Conservation (phyloP, 1,140 invertebrate genomes). For the Oedothorax gibbosus region DNA sequence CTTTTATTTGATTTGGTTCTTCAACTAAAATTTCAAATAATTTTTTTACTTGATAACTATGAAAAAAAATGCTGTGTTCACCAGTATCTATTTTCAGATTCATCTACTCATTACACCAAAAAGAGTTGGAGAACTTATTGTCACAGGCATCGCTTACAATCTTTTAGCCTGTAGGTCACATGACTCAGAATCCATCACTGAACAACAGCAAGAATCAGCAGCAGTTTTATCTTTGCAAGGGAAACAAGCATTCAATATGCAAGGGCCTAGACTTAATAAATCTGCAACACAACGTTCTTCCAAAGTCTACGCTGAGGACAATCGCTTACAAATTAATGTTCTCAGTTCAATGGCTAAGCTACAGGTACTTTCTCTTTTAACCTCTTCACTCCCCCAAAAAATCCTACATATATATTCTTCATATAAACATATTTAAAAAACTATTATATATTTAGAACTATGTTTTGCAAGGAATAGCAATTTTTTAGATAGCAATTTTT, state of each 20-base stretch:
- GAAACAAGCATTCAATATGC: slow-evolving; percentile 69
- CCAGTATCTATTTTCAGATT: slow-evolving; percentile 44
- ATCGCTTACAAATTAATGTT: slow-evolving; percentile 69
- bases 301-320: slow-evolving; percentile 69
- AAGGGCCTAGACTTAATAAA: slow-evolving; percentile 69
- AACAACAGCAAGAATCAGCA: slow-evolving; percentile 58
- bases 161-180: slow-evolving; percentile 61
- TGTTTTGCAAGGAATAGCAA: too few relatives aligned
- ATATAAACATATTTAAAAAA: too few relatives aligned
- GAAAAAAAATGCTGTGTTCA: background rate
- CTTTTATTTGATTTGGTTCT: too few relatives aligned
- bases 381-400: too few relatives aligned
- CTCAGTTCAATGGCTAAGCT: slow-evolving; percentile 69
- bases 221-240: slow-evolving; percentile 66
- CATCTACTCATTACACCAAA: slow-evolving; percentile 67
- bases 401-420: too few relatives aligned
- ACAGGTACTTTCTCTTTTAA: slow-evolving; percentile 64
- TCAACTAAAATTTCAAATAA: too few relatives aligned
- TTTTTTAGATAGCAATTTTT: too few relatives aligned
- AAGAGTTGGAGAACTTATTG: slow-evolving; percentile 67
- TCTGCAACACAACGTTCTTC: slow-evolving; percentile 68
- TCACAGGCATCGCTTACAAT: slow-evolving; percentile 69
- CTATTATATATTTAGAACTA: too few relatives aligned
- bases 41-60: background rate
- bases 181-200: background rate